These are phyloP conservation scores for Panulirus ornatus DNA, from an alignment of 1,140 invertebrate genomes.

Conservation along the genomic window DNA sequence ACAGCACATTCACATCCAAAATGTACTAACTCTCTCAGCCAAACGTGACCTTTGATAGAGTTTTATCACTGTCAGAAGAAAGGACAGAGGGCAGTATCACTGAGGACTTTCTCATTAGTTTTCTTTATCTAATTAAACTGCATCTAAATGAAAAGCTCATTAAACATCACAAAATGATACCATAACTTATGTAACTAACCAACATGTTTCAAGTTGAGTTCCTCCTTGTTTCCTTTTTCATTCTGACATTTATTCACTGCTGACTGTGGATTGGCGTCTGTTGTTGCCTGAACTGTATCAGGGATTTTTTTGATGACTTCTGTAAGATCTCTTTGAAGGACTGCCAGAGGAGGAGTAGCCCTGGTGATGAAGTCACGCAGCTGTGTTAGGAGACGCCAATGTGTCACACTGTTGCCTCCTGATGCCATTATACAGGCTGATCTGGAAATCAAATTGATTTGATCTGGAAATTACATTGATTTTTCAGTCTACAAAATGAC, in stretches of 20 bases:
- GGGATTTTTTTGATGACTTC: neutral
- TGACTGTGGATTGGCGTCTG: neutral
- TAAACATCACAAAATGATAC: too few species aligned
- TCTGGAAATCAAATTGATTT: too few species aligned
- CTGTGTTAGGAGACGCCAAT: slow-evolving; percentile 4
- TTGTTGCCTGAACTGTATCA: neutral
- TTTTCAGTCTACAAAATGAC: too few species aligned
- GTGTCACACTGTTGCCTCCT: slow-evolving; percentile 33
- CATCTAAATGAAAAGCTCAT: neutral
- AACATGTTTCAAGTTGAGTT: neutral
- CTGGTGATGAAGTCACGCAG: neutral
- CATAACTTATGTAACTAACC: neutral
- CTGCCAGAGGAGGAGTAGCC: neutral
- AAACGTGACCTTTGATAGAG: too few species aligned
- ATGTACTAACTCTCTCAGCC: too few species aligned
- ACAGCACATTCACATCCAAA: too few species aligned
- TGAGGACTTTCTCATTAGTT: too few species aligned
- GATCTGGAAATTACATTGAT: too few species aligned
- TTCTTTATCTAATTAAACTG: neutral
- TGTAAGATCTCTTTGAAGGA: slow-evolving; percentile 13
- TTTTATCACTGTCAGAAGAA: too few species aligned
- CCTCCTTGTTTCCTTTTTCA: slow-evolving; percentile 5
- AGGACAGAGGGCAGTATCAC: too few species aligned
- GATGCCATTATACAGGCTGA: slow-evolving; percentile 28
- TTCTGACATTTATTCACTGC: neutral